phyloP scores from a whole-genome alignment of 2,113 vertebrate genomes.

The Ochotona curzoniae region DNA sequence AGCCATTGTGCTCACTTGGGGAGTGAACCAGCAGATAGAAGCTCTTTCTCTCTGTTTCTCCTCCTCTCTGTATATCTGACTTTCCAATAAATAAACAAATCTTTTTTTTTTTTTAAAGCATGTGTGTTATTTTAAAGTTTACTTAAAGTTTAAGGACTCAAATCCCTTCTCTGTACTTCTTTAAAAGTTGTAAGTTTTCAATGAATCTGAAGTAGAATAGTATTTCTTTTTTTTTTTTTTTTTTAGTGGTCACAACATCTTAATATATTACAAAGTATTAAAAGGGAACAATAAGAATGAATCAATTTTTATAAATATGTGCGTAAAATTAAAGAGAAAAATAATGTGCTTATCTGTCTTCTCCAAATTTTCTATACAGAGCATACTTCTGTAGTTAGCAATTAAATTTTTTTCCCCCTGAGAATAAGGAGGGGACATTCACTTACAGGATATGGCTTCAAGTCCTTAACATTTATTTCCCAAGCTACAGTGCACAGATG shows the following conservation, averaged over 20 bases:
- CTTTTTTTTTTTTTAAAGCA: too few species aligned
- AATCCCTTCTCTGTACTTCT: background rate
- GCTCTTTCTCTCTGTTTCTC: too few species aligned
- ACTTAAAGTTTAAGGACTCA: slow-evolving; percentile 11
- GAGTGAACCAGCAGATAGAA: too few species aligned
- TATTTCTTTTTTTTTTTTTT: background rate
- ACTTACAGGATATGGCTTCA: background rate
- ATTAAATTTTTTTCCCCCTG: background rate
- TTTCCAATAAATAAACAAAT: too few species aligned
- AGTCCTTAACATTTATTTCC: background rate
- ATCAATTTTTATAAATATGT: background rate
- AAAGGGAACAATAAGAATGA: background rate
- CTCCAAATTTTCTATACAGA: background rate
- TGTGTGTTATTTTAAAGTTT: background rate
- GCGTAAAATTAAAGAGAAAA: background rate
- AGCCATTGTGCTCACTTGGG: too few species aligned
- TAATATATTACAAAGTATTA: background rate
- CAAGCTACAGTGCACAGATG: background rate
- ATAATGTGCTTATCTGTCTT: background rate
- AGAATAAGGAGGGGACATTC: background rate
- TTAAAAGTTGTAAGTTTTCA: background rate
- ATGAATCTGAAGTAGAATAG: background rate
- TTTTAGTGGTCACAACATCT: background rate
- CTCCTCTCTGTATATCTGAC: too few species aligned
- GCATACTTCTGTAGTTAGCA: background rate